A percentile compares a stretch with the other conserved stretches of the same genome.
These are phyloP conservation scores for Silurus meridionalis DNA, from an alignment of 2,113 vertebrate genomes.

Conservation along the genomic window DNA sequence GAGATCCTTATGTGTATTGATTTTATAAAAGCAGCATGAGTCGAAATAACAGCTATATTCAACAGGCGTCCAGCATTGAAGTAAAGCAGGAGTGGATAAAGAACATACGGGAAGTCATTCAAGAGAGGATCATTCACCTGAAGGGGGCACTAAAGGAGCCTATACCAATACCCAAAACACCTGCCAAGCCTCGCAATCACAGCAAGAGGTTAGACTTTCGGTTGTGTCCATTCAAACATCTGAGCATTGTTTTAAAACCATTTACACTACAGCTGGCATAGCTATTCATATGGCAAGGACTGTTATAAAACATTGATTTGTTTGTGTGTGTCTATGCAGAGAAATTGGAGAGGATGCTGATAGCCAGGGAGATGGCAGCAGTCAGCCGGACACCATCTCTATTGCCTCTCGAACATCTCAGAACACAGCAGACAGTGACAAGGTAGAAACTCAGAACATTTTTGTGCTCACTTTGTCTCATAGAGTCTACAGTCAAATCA, in stretches of 20 bases:
- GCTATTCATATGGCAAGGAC: background rate
- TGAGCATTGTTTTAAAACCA: background rate
- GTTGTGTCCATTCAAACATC: background rate
- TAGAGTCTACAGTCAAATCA: background rate
- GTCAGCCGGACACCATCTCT: slow-evolving; percentile 97
- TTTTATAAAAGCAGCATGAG: background rate
- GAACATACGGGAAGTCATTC: slow-evolving; percentile 96
- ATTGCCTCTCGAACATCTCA: slow-evolving; percentile 96
- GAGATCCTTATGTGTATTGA: background rate
- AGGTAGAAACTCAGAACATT: slow-evolving; percentile 77
- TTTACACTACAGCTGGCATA: background rate
- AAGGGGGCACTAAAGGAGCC: slow-evolving; percentile 98
- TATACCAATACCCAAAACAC: slow-evolving; percentile 91
- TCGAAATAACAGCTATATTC: background rate
- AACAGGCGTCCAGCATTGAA: slow-evolving; percentile 89
- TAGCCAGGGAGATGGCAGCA: slow-evolving; percentile 96
- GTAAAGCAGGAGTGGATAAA: slow-evolving; percentile 99
- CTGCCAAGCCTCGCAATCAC: slow-evolving; percentile 88
- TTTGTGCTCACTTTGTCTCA: background rate
- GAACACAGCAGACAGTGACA: slow-evolving; percentile 97
- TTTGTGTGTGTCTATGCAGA: slow-evolving; percentile 67
- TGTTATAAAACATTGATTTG: background rate
- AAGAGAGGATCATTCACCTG: slow-evolving; percentile 96
- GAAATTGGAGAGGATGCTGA: slow-evolving; percentile 90
- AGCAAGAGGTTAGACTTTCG: slow-evolving; percentile 81